Conservation (phyloP, 2,888 invertebrate species). For the Slavum lentiscoides region DNA sequence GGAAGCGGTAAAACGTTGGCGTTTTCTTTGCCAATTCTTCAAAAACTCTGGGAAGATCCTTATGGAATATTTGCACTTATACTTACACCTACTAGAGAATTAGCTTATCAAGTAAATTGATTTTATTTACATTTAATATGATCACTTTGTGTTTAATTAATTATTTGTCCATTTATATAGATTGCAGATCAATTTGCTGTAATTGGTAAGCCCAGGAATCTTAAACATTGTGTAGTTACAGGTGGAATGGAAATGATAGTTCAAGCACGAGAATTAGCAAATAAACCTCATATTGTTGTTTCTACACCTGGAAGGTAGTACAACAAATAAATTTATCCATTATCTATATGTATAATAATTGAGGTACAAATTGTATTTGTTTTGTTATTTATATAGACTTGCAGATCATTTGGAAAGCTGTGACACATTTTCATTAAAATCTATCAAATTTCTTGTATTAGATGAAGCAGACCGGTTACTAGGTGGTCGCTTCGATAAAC, state of each 20-base stretch:
- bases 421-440: constrained; percentile 77
- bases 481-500: constrained; percentile 80
- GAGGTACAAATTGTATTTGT: not conserved
- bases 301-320: constrained; percentile 82
- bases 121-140: not conserved
- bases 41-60: constrained; percentile 89
- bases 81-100: constrained; percentile 91
- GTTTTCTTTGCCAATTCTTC: constrained; percentile 92
- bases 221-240: constrained; percentile 85
- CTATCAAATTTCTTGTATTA: constrained; percentile 82
- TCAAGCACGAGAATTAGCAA: constrained; percentile 81
- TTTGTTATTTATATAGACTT: constrained; percentile 63
- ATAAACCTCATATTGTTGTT: constrained; percentile 90
- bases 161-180: constrained; percentile 60
- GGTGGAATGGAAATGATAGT: constrained; percentile 92
- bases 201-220: constrained; percentile 83
- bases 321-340: not conserved
- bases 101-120: constrained; percentile 75
- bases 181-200: constrained; percentile 94
- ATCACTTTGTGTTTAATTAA: not conserved
- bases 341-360: not conserved
- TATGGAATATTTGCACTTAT: constrained; percentile 94
- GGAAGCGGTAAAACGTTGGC: constrained; percentile 98
- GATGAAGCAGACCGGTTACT: constrained; percentile 94
- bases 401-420: constrained; percentile 91